A percentile compares a stretch with the other conserved stretches of the same genome.
These are phyloP conservation scores for Craterocephalus amniculus DNA, from an alignment of 2,797 vertebrate genomes.

Conservation along the genomic window DNA sequence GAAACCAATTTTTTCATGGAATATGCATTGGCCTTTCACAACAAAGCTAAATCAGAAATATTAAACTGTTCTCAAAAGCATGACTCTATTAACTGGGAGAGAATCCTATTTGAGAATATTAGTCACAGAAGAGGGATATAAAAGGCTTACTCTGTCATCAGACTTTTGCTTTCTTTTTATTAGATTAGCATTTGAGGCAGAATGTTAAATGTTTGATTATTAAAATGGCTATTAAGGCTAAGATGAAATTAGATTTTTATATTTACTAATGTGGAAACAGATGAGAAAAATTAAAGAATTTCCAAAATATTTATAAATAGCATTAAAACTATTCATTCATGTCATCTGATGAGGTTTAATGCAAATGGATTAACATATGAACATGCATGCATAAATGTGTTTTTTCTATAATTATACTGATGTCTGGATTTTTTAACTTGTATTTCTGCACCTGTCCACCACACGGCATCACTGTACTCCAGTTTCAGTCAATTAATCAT, in stretches of 20 bases:
- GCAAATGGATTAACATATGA: slow-evolving; percentile 32
- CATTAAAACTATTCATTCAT: slow-evolving; percentile 14
- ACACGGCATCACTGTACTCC: slow-evolving; percentile 1
- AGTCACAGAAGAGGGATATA: slow-evolving; percentile 27
- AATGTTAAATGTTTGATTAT: slow-evolving; percentile 1
- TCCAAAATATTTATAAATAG: background rate
- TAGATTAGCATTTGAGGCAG: slow-evolving; percentile 5
- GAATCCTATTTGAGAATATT: slow-evolving; percentile 33
- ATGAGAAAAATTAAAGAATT: slow-evolving; percentile 4
- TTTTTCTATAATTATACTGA: background rate
- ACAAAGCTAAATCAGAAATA: slow-evolving; percentile 21
- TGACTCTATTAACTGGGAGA: slow-evolving; percentile 22
- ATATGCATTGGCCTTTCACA: slow-evolving; percentile 8
- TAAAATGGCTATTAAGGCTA: slow-evolving; percentile 8
- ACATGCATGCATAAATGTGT: slow-evolving; percentile 2
- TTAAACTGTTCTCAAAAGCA: slow-evolving; percentile 25
- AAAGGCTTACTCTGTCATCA: slow-evolving; percentile 2
- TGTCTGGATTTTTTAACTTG: background rate
- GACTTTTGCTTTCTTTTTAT: slow-evolving; percentile 9
- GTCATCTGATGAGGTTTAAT: slow-evolving; percentile 37
- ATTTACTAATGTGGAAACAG: slow-evolving; percentile 9
- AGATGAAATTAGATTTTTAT: slow-evolving; percentile 16
- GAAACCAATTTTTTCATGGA: slow-evolving; percentile 17
- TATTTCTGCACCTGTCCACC: slow-evolving; percentile 14
- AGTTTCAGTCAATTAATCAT: background rate